Evolutionary conservation across 2,113 vertebrate genomes (phyloP).

Genomic region (Osmerus mordax): DNA sequence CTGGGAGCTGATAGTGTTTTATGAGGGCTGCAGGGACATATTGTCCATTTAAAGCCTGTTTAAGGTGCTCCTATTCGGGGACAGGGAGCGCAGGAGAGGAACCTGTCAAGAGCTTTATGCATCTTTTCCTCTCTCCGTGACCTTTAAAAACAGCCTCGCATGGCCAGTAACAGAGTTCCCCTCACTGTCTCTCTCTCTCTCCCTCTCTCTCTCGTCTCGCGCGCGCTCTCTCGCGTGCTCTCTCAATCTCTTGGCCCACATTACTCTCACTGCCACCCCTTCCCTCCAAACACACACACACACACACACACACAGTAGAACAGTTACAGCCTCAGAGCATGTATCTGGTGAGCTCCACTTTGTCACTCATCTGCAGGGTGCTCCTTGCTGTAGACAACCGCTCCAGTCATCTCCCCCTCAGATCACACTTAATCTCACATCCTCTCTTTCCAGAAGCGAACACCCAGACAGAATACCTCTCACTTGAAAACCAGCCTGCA

Average conservation of each 20-base stretch:
- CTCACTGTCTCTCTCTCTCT: conserved; percentile 17
- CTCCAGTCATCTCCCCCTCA: too few species aligned
- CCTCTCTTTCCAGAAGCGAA: too few species aligned
- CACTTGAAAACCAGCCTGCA: too few species aligned
- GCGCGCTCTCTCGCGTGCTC: not conserved
- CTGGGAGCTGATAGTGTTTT: not conserved
- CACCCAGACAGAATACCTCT: too few species aligned
- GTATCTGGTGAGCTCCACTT: not conserved
- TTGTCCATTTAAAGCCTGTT: not conserved
- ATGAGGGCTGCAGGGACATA: not conserved
- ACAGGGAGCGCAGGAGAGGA: not conserved
- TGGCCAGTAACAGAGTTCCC: conserved; percentile 6
- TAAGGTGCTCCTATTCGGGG: conserved; percentile 3
- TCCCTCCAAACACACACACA: not conserved
- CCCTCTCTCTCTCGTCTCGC: not conserved
- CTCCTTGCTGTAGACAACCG: too few species aligned
- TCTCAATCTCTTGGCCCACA: conserved; percentile 11
- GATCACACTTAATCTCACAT: too few species aligned
- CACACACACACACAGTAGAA: not conserved
- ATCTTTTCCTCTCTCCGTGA: conserved; percentile 8
- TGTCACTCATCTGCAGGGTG: not conserved
- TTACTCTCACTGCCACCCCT: conserved; percentile 23
- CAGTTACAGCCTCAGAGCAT: not conserved
- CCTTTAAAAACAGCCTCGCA: conserved; percentile 32
- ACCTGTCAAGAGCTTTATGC: not conserved